A percentile compares a stretch with the other conserved stretches of the same genome.
phyloP scores from a whole-genome alignment of 2,113 vertebrate species.

The Tenebrosternarchus preto region DNA sequence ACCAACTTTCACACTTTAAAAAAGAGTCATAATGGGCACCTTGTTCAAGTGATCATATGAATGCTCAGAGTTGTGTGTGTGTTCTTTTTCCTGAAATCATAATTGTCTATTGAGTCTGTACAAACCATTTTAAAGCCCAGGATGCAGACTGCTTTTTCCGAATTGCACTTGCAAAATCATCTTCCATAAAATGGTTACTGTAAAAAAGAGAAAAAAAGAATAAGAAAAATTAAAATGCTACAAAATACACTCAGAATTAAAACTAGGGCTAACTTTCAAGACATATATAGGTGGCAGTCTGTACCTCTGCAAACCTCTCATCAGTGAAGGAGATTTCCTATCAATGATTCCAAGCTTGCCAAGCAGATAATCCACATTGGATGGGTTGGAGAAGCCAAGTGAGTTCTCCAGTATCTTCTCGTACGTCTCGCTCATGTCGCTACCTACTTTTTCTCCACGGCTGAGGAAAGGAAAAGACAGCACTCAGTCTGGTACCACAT shows the following conservation, averaged over 20 bases:
- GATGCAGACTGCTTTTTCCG: slow-evolving; percentile 92
- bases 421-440: slow-evolving; percentile 80
- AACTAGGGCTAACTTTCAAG: neutral
- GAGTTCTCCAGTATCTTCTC: slow-evolving; percentile 83
- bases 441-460: slow-evolving; percentile 77
- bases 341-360: slow-evolving; percentile 89
- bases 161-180: slow-evolving; percentile 88
- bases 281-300: slow-evolving; percentile 7
- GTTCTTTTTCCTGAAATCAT: neutral
- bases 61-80: neutral
- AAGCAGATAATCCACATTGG: slow-evolving; percentile 88
- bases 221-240: neutral
- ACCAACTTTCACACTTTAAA: slow-evolving; percentile 87
- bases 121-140: slow-evolving; percentile 95
- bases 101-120: neutral
- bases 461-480: slow-evolving; percentile 61
- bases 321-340: slow-evolving; percentile 88
- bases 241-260: neutral
- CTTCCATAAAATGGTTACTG: slow-evolving; percentile 89
- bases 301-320: slow-evolving; percentile 96
- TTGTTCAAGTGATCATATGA: neutral
- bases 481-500: too few relatives aligned
- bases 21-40: neutral
- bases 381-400: slow-evolving; percentile 91
- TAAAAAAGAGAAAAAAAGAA: slow-evolving; percentile 27